Evolutionary conservation across 2,113 vertebrate species (phyloP).

Genomic region (Hippoglossus stenolepis): DNA sequence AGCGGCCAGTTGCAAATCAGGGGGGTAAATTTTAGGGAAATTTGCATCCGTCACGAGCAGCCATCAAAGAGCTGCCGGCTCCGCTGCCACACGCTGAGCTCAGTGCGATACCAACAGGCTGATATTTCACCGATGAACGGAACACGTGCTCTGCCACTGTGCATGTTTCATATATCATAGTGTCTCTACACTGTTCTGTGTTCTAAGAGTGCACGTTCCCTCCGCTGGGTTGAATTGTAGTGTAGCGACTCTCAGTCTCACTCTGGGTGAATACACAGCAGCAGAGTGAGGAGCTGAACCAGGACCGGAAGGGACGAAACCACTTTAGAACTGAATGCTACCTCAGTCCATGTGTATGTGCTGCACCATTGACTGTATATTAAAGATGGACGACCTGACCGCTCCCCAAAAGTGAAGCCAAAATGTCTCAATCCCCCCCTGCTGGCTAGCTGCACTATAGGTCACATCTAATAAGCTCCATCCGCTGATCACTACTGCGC

Average conservation of each 20-base stretch:
- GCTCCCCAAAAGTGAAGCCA: too few relatives aligned
- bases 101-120: conserved; percentile 20
- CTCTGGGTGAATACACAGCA: neutral
- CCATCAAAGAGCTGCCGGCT: conserved; percentile 40
- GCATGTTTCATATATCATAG: neutral
- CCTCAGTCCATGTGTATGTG: neutral
- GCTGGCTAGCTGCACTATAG: too few relatives aligned
- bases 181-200: neutral
- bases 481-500: too few relatives aligned
- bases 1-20: conserved; percentile 8
- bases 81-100: conserved; percentile 13
- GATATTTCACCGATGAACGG: conserved; percentile 27
- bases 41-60: conserved; percentile 29
- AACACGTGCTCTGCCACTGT: neutral
- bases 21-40: conserved; percentile 14
- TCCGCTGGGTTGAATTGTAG: neutral
- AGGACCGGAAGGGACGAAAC: neutral
- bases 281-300: neutral
- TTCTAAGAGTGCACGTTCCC: neutral
- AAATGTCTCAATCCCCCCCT: too few relatives aligned
- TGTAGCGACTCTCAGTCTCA: neutral
- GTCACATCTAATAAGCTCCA: too few relatives aligned
- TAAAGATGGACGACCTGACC: too few relatives aligned
- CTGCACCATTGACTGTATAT: neutral
- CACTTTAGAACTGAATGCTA: neutral